Base-by-base conservation (phyloP, 1,140 invertebrate genomes). In the Mercenaria mercenaria region DNA sequence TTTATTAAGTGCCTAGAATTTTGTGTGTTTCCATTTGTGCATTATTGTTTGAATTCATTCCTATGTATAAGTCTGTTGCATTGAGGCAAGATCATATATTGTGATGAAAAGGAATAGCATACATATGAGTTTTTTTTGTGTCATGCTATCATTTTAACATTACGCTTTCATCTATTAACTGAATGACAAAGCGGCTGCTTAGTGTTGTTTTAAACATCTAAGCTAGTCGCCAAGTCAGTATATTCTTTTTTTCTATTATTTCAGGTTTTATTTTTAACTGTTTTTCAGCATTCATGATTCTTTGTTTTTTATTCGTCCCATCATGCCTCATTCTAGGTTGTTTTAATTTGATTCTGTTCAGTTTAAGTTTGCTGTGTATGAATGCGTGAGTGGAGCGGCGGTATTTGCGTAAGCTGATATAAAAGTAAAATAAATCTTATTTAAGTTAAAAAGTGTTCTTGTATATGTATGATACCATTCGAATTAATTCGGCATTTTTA, bases 311-410 rank as follows among this genome's bases (percentile, higher is more conserved):
- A n/a, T n/a, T n/a, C 43, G 6, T 15, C 6, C 43, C 43, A 47
- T 47, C 43, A 43, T 67, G 81, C 81, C 81, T 84, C 81, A 84
- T 84, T 84, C 81, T 18, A 69, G 81, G 81, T 84, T 84, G 81
- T 84, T 84, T 67, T 69, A 26, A 41, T 59, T 29, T 81, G 52
- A 29, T n/a, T 26, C 26, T 64, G 59, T 47, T 83, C n/a, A 20
- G 39, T 69, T 37, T 67, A 39, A 26, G 37, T 69, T 47, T 64
- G n/a, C 39, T 47, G 20, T 59, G 77, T 32, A 80, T 80, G 77
- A 80, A 80, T 80, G 77, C 59, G 10, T 80, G 10, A 34, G 34
- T 10, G 15, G 18, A 32, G 50, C 77, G 34, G 77, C 59, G 52
- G 77, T 80, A 26, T 80, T 47, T 80, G 77, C 59, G 77, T 32